phyloP scores from a whole-genome alignment of 1,140 invertebrate species.

The Elymnias hypermnestra region DNA sequence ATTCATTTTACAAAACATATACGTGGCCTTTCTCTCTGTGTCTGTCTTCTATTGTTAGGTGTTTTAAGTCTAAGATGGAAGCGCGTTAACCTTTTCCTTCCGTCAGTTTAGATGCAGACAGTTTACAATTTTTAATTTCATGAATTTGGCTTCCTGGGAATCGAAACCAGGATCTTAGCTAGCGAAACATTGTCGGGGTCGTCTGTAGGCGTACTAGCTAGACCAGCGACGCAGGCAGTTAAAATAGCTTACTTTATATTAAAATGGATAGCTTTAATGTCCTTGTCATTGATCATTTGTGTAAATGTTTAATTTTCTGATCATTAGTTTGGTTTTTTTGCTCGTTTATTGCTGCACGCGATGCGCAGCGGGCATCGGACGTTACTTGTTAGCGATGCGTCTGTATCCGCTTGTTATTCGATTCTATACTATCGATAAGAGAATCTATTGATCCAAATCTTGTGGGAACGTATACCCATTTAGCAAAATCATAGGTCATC shows the following conservation, averaged over 20 bases:
- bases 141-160: no score
- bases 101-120: no score
- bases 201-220: no score
- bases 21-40: no score
- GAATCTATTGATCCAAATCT: constrained; percentile 6
- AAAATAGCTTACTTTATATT: neutral
- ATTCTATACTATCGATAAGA: constrained; percentile 9
- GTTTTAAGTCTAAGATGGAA: no score
- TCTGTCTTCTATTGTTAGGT: no score
- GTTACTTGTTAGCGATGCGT: constrained; percentile 14
- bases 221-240: no score
- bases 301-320: constrained; percentile 11
- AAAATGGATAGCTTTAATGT: neutral
- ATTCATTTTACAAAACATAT: no score
- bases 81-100: no score
- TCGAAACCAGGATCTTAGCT: no score
- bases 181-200: no score
- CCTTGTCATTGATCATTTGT: neutral
- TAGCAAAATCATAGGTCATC: neutral
- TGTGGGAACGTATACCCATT: constrained; percentile 6
- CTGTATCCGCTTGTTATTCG: constrained; percentile 9
- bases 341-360: neutral
- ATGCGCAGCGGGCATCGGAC: constrained; percentile 8
- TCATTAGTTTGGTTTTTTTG: neutral
- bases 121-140: no score